Base-by-base conservation (phyloP, 1,140 invertebrate species). In the Saccostrea cuccullata region DNA sequence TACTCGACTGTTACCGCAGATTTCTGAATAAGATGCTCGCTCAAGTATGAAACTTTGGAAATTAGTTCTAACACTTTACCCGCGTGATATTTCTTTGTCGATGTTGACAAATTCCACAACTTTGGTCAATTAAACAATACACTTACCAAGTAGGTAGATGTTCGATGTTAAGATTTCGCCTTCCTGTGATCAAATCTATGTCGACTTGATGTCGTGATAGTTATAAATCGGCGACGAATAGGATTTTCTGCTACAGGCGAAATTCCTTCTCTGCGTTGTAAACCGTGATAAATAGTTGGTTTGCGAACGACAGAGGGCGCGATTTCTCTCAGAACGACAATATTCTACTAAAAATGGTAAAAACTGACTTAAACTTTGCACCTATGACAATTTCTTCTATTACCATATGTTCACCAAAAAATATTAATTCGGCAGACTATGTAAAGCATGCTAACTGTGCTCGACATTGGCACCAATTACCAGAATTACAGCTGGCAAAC, bases 201-300 rank as follows among this genome's bases (percentile, higher is more conserved):
- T 64, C 70, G 30, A 30, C 70, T 73, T 17, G 70, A 73, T 36
- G 70, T 73, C 70, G 58, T 64, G n/a, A 73, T 26, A 15, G 70
- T 8, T 73, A 73, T 73, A 73, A 73, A 73, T 73, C 70, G 70
- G 70, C 30, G 70, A 36, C 70, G 70, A 73, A 30, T 36, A 26
- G 70, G 23, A 73, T 36, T 40, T 73, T 73, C 70, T 73, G 70
- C 70, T 73, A 73, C 70, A 73, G 70, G 70, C 70, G 70, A 73
- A 73, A 73, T 73, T 73, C 70, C 70, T 73, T 73, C 30, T 73
- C 70, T 26, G 70, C 70, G 70, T 73, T 73, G 70, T 73, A 73
- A 73, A 73, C 70, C 70, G 23, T 73, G 70, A 73, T 73, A 73
- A 73, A 73, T 73, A 13, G 23, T 3, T 30, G 30, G 30, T 36